Percentiles rank a stretch among this genome's conserved stretches.
Evolutionary conservation across 2,113 vertebrate species (phyloP).

Genomic region (Nothoprocta pentlandii): DNA sequence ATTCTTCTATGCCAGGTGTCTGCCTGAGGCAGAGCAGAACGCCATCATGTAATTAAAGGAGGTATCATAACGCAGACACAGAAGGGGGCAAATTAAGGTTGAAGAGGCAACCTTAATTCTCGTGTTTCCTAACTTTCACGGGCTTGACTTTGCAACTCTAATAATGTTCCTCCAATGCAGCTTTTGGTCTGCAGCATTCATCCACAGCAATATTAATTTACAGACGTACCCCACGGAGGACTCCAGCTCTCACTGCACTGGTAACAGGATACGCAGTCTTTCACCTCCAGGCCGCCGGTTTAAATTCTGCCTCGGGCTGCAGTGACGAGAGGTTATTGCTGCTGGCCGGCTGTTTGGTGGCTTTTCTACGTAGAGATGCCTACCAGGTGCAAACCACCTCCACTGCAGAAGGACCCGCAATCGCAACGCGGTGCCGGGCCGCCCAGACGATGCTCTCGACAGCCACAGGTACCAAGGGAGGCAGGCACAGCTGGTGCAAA

Average conservation of each 20-base stretch:
- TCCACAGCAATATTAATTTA: slow-evolving; percentile 21
- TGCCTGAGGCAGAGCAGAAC: slow-evolving; percentile 56
- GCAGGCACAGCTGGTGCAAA: neutral
- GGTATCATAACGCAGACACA: slow-evolving; percentile 17
- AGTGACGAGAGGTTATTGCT: neutral
- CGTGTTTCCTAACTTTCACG: slow-evolving; percentile 37
- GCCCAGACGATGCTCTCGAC: neutral
- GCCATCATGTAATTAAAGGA: slow-evolving; percentile 67
- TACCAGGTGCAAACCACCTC: neutral
- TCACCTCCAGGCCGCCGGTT: neutral
- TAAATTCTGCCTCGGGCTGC: slow-evolving; percentile 4
- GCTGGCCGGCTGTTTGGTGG: neutral
- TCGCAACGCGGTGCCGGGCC: fast-evolving
- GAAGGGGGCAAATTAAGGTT: slow-evolving; percentile 71
- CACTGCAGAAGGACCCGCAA: fast-evolving
- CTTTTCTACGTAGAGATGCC: neutral
- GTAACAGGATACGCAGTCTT: neutral
- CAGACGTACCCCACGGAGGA: neutral
- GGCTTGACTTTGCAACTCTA: slow-evolving; percentile 55
- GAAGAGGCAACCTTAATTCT: slow-evolving; percentile 63
- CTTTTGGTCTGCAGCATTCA: slow-evolving; percentile 16
- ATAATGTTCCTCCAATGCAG: slow-evolving; percentile 35
- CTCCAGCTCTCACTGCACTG: neutral
- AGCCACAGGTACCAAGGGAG: fast-evolving
- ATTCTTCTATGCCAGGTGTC: slow-evolving; percentile 58